Evolutionary conservation across 2,113 vertebrate species (phyloP), one percentile per base, ranked within the genome.

Genomic region (Clarias macrocephalus): DNA sequence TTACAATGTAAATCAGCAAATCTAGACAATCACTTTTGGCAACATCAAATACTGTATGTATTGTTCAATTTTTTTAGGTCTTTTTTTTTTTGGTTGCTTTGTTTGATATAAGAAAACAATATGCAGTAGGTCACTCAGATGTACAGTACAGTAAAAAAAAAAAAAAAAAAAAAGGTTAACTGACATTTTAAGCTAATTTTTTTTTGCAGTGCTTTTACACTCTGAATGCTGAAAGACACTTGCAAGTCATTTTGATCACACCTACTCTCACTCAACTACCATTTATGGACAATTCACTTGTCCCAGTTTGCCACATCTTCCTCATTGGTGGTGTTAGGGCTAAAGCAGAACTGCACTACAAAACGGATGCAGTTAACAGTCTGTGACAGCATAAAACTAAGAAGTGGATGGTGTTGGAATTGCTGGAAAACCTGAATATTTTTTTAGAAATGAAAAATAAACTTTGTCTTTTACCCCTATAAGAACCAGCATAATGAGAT

Each of bases 211-310:
- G 30, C 28, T 59, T 84, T 84, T 33, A 75, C 21, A 62, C 56
- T 62, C 6, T 75, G 3, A n/a, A 56, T 33, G 3, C 16, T 60
- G 19, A 60, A 60, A 60, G 16, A 81, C 0, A 2, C 13, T 59
- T 28, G 33, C 16, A 52, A 48, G 65, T 30, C 13, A 16, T 28
- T 30, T 56, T 87, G 77, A 63, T 86, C 75, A 73, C 77, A 19
- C 80, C 54, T 48, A 59, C 66, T 85, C 54, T 59, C 33, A 76
- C 37, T 84, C 6, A 82, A 72, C 28, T 76, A 82, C 89, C 90
- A 86, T 91, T 80, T 91, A 90, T 88, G 89, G 90, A 70, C 88
- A 52, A 37, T 89, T 42, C 19, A 80, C 59, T 42, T 48, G 33
- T 62, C 30, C 56, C 19, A n/a, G 23, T 80, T 30, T 80, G 56